Evolutionary conservation across 2,888 invertebrate species (phyloP), one percentile per base, ranked within the genome.

Genomic region (Branchipolynoe longqiensis): DNA sequence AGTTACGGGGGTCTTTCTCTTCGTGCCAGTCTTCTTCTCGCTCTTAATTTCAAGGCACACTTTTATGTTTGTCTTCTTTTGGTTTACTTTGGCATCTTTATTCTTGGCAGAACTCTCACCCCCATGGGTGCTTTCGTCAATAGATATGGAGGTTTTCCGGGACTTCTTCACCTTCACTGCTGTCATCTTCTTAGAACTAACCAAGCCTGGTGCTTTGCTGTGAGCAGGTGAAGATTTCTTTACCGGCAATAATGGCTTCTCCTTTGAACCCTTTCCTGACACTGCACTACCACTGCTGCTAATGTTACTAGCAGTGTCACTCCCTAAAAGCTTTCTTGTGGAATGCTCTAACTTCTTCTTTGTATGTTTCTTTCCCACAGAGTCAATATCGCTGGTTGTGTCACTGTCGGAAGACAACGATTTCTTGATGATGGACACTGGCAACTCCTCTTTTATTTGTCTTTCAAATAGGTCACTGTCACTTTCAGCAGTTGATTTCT

Each of bases 181-280:
- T 48, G 8, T 48, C 8, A 48, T 48, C 48, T 48, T 48, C 48
- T 48, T 18, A 48, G 48, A 18, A 12, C 8, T 8, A 8, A 18
- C 18, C 8, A 48, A 8, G n/a, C 69, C 38, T 28, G 62, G 1
- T 69, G 69, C 18, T 1, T 69, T 38, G 38, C 36, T 69, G 14
- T 69, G 36, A 36, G 38, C 69, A 33, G 69, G 38, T 22, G 38
- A 25, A 14, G 69, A 69, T 18, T 69, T 69, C 69, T 69, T 69
- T 6, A n/a, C n/a, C n/a, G n/a, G n/a, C n/a, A n/a, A n/a, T n/a
- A n/a, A n/a, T n/a, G n/a, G n/a, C n/a, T n/a, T n/a, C n/a, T n/a
- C n/a, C n/a, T n/a, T n/a, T n/a, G n/a, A n/a, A n/a, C n/a, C n/a
- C n/a, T n/a, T n/a, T n/a, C n/a, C n/a, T n/a, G n/a, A n/a, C n/a